phyloP scores from a whole-genome alignment of 2,113 vertebrate genomes.

The Bubo blakistoni region DNA sequence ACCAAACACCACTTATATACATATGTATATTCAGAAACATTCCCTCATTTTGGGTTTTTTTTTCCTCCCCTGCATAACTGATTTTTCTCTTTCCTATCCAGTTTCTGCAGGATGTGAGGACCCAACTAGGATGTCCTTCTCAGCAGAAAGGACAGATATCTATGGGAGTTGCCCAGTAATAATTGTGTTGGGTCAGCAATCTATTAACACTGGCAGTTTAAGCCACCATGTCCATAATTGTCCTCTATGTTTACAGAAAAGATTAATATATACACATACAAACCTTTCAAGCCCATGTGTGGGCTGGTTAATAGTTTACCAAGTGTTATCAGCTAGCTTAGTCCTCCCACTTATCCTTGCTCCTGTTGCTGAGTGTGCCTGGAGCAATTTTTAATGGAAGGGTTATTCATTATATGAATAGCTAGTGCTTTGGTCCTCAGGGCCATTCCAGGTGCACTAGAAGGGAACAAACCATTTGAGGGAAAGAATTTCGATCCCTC shows the following conservation, averaged over 20 bases:
- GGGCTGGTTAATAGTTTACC: conserved; percentile 56
- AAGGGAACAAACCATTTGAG: not conserved
- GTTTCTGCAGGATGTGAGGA: not conserved
- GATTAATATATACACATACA: not conserved
- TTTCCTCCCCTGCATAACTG: not conserved
- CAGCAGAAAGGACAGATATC: not conserved
- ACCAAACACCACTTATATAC: not conserved
- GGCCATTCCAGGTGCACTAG: not conserved
- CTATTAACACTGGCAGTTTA: conserved; percentile 6
- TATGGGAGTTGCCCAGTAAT: conserved; percentile 3
- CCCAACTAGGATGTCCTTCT: not conserved
- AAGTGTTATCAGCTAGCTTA: conserved; percentile 12
- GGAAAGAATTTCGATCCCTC: not conserved
- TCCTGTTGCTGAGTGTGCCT: not conserved
- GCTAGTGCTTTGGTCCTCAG: not conserved
- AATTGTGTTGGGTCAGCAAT: conserved; percentile 9
- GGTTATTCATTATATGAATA: not conserved
- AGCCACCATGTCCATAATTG: not conserved
- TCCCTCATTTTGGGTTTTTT: not conserved
- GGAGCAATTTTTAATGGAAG: conserved; percentile 5
- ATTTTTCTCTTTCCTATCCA: not conserved
- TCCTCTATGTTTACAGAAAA: conserved; percentile 23
- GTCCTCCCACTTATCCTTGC: conserved; percentile 25
- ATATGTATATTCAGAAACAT: not conserved
- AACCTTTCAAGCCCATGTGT: conserved; percentile 21